Percentiles rank a stretch among this genome's conserved stretches.
phyloP scores from a whole-genome alignment of 2,797 vertebrate genomes.

The Luscinia luscinia region DNA sequence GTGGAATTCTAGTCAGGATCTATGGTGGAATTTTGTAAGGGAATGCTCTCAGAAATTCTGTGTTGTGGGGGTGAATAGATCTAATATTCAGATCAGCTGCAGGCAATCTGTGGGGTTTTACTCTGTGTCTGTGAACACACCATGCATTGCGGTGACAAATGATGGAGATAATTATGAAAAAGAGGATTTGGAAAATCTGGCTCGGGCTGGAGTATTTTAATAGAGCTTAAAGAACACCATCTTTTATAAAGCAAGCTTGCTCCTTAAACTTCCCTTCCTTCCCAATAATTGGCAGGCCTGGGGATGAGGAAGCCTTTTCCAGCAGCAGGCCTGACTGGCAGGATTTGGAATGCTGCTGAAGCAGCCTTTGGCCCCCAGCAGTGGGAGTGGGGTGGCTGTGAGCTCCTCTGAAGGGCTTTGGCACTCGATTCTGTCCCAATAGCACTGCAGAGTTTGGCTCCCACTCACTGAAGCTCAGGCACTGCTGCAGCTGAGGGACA shows the following conservation, averaged over 20 bases:
- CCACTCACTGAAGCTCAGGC: not conserved
- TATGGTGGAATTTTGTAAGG: not conserved
- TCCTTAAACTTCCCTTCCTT: not conserved
- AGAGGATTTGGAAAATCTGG: not conserved
- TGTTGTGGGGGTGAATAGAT: not conserved
- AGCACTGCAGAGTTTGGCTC: accelerated
- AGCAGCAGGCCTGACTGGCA: not conserved
- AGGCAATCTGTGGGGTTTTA: not conserved
- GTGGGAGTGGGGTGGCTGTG: not conserved
- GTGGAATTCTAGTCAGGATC: not conserved
- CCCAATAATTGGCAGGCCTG: not conserved
- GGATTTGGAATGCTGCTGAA: not conserved
- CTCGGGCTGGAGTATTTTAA: not conserved
- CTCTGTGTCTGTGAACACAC: not conserved
- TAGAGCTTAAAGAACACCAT: not conserved
- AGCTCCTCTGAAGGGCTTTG: not conserved
- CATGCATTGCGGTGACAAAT: not conserved
- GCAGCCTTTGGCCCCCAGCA: not conserved
- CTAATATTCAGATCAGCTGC: not conserved
- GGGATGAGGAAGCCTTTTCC: not conserved
- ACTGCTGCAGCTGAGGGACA: not conserved
- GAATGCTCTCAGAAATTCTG: not conserved
- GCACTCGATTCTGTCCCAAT: accelerated
- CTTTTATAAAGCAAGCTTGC: not conserved
- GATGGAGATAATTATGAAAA: not conserved